These are phyloP conservation scores for Malurus elegans DNA, from an alignment of 2,113 vertebrate species.

Conservation along the genomic window DNA sequence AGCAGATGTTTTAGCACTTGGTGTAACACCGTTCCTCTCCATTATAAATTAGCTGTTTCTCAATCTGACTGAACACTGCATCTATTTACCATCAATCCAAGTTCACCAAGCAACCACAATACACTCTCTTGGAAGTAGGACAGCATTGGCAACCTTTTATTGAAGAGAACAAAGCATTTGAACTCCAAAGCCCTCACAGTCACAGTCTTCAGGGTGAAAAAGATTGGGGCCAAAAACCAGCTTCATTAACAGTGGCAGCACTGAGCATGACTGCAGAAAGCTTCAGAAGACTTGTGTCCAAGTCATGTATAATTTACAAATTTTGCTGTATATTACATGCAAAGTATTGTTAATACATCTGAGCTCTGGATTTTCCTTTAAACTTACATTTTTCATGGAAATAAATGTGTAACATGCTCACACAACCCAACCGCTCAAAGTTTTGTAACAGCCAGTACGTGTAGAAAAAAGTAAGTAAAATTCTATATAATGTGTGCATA, in stretches of 20 bases:
- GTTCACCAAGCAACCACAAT: not conserved
- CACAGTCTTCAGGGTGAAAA: not conserved
- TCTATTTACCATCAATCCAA: not conserved
- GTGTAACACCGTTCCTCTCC: not conserved
- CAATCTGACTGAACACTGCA: not conserved
- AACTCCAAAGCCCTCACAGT: not conserved
- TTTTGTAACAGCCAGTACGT: not conserved
- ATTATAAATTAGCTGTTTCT: not conserved
- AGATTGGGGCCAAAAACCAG: not conserved
- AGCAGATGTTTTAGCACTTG: not conserved
- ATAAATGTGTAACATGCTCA: not conserved
- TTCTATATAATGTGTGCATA: not conserved
- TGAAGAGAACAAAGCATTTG: not conserved
- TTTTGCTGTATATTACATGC: not conserved
- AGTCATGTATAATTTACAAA: not conserved
- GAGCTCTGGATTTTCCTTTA: not conserved
- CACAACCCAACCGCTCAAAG: accelerated
- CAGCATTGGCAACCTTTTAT: not conserved
- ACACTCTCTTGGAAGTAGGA: not conserved
- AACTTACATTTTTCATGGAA: not conserved
- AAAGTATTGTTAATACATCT: not conserved
- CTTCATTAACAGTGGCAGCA: not conserved
- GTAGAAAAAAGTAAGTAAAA: not conserved
- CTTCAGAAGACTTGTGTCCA: not conserved
- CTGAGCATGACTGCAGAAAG: not conserved